Evolutionary conservation across 1,140 invertebrate genomes (phyloP).

Genomic region (Drosophila leontia): DNA sequence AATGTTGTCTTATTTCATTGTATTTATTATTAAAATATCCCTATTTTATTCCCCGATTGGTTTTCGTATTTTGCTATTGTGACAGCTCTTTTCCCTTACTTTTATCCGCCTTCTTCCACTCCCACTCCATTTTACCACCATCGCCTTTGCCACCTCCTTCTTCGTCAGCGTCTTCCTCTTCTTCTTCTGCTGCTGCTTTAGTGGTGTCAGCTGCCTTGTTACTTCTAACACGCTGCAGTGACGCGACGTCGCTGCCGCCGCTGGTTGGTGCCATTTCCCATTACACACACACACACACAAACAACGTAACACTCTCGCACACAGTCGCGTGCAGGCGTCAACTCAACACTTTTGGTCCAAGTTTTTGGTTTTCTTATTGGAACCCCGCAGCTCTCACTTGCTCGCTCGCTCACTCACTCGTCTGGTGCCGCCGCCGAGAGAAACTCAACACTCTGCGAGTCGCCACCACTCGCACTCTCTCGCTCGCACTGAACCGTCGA

Average conservation of each 20-base stretch:
- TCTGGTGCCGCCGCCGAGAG: constrained; percentile 2
- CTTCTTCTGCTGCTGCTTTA: constrained; percentile 17
- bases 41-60: neutral
- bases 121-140: constrained; percentile 27
- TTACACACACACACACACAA: constrained; percentile 34
- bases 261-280: constrained; percentile 68
- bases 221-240: constrained; percentile 76
- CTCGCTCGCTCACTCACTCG: constrained; percentile 31
- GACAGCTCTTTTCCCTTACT: neutral
- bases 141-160: constrained; percentile 36
- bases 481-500: constrained; percentile 21
- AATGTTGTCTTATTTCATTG: too few species aligned
- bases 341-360: constrained; percentile 72
- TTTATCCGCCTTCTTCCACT: constrained; percentile 4
- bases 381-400: constrained; percentile 44
- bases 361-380: constrained; percentile 80
- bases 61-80: constrained; percentile 5
- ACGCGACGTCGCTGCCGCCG: constrained; percentile 51
- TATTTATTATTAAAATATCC: neutral
- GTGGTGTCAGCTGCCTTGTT: constrained; percentile 82
- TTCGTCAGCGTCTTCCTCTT: constrained; percentile 33
- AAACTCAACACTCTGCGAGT: constrained; percentile 43
- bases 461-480: constrained; percentile 22
- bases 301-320: constrained; percentile 18
- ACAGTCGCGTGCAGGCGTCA: constrained; percentile 59